Evolutionary conservation across 2,888 invertebrate species (phyloP), one percentile per base, ranked within the genome.

Genomic region (Ectemnius cavifrons): DNA sequence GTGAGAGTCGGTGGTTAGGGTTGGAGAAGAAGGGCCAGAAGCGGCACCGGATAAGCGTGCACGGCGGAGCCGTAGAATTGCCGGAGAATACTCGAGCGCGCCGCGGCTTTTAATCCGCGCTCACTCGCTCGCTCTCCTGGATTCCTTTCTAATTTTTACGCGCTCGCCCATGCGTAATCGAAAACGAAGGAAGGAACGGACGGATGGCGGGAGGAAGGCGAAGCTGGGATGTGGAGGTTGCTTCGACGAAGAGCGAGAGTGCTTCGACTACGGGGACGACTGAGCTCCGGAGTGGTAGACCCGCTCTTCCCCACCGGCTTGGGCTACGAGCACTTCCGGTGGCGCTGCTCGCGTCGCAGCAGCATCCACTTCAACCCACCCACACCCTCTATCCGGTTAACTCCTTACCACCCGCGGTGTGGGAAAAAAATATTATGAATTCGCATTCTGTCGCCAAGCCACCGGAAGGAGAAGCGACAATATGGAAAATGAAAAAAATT

Each of bases 61-160:
- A 37, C 37, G 37, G 8, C 37, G 78, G 79, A 76, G 71, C 73
- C 75, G 73, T 76, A 80, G 82, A 83, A 86, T 84, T 85, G 85
- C 80, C 82, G 79, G 81, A 85, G 84, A 84, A 84, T 79, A 81
- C 85, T 86, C 78, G 78, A 86, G 84, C 80, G 78, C 77, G 77
- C 77, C 80, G 77, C 81, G 77, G 80, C 82, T 84, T 83, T 85
- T 82, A 78, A 82, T 80, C 75, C 77, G 79, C 79, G 79, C 37
- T 37, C 37, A 37, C 37, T 37, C 81, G 79, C 77, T 84, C 82
- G 79, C 86, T 86, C 84, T 83, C 83, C 78, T 82, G 83, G 84
- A 88, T 87, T 86, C 84, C 81, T 86, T 87, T 88, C 82, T 87
- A 85, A 88, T 88, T 88, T 88, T 87, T 84, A 81, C 84, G 84